These are phyloP conservation scores for Pelochelys cantorii DNA, from an alignment of 2,797 vertebrate species.

Conservation along the genomic window DNA sequence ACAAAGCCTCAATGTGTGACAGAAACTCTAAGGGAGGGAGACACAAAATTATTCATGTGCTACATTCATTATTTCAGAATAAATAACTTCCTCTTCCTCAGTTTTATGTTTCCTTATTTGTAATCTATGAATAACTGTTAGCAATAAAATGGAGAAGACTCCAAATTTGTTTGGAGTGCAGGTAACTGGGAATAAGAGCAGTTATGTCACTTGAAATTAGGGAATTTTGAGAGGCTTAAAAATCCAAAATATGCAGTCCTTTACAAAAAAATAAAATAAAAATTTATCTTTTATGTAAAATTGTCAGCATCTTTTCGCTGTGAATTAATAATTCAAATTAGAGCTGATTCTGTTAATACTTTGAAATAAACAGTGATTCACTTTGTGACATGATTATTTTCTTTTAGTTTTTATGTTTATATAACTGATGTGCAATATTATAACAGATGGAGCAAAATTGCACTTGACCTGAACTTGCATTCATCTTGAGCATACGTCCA, in stretches of 20 bases:
- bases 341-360: conserved; percentile 6
- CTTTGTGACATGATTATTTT: neutral
- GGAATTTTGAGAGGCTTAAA: neutral
- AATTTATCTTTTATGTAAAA: neutral
- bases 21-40: neutral
- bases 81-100: neutral
- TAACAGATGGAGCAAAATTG: conserved; percentile 60
- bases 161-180: neutral
- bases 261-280: neutral
- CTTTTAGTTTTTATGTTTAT: conserved; percentile 6
- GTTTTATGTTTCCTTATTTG: neutral
- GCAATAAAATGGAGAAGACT: conserved; percentile 4
- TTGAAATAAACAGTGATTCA: conserved; percentile 26
- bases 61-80: neutral
- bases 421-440: conserved; percentile 39
- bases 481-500: conserved; percentile 57
- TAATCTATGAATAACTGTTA: neutral
- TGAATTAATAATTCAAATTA: conserved; percentile 35
- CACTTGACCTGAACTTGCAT: conserved; percentile 58
- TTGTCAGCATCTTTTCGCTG: conserved; percentile 29
- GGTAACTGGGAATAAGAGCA: neutral
- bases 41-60: neutral
- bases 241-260: neutral
- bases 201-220: neutral
- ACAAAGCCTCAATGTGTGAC: neutral